Evolutionary conservation across 2,797 vertebrate genomes (phyloP).

Genomic region (Knipowitschia caucasica): DNA sequence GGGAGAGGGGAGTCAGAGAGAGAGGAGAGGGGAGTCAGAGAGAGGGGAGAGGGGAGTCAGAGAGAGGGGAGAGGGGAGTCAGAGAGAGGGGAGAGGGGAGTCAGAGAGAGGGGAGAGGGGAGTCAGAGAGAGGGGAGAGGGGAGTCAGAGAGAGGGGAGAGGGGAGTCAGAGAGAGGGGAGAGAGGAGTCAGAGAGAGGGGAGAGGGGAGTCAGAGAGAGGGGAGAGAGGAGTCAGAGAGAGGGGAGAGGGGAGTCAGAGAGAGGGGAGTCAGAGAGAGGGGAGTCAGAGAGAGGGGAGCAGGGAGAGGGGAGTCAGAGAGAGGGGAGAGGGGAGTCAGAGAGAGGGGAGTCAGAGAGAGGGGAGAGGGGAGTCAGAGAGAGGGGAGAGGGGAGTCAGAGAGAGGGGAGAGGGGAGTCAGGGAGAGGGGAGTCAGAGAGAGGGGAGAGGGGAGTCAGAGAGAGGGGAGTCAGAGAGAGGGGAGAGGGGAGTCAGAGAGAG

Average conservation of each 20-base stretch:
- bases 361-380: not conserved
- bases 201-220: not conserved
- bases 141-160: not conserved
- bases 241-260: too few relatives aligned
- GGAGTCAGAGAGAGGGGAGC: not conserved
- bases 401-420: not conserved
- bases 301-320: not conserved
- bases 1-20: not conserved
- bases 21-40: not conserved
- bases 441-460: too few relatives aligned
- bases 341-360: not conserved
- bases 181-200: not conserved
- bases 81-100: not conserved
- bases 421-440: not conserved
- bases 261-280: not conserved
- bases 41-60: not conserved
- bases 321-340: not conserved
- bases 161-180: not conserved
- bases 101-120: not conserved
- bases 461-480: not conserved
- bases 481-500: too few relatives aligned
- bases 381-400: not conserved
- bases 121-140: not conserved
- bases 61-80: constrained; percentile 1
- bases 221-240: not conserved